phyloP scores from a whole-genome alignment of 92 coral and sea anemone species.

The Porites evermanni region DNA sequence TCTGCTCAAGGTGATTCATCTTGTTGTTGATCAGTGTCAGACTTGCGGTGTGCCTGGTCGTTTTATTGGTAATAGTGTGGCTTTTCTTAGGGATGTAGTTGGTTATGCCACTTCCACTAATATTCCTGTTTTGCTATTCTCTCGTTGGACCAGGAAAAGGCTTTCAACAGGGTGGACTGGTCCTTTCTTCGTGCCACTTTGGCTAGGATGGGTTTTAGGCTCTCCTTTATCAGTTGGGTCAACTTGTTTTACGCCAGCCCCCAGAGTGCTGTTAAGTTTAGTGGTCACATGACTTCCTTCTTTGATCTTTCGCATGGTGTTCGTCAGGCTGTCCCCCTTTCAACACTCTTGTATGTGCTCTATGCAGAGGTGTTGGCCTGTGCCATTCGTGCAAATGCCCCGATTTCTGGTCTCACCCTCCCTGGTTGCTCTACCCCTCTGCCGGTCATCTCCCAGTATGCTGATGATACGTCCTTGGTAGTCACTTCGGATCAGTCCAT shows the following conservation, averaged over 20 bases:
- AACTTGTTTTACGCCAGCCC: not conserved
- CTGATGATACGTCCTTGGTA: conserved; percentile 53
- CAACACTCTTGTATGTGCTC: conserved; percentile 45
- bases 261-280: conserved; percentile 7
- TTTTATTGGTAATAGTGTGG: conserved; percentile 50
- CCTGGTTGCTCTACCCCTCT: not conserved
- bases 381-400: not conserved
- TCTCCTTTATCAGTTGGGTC: not conserved
- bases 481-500: conserved; percentile 14
- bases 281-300: not conserved
- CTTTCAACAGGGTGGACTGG: conserved; percentile 56
- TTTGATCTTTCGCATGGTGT: conserved; percentile 37
- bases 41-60: conserved; percentile 62
- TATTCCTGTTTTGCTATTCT: conserved; percentile 36
- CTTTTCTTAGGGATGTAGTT: conserved; percentile 22
- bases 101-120: not conserved
- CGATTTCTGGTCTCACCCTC: conserved; percentile 1
- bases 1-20: conserved; percentile 40
- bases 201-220: conserved; percentile 14
- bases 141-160: conserved; percentile 63
- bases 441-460: conserved; percentile 34
- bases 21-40: conserved; percentile 61
- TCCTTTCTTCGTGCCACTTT: not conserved
- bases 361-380: conserved; percentile 48
- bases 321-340: conserved; percentile 59